Percentiles rank a stretch among this genome's conserved stretches.
phyloP scores from a whole-genome alignment of 2,888 invertebrate genomes.

The Xanthia icteritia region DNA sequence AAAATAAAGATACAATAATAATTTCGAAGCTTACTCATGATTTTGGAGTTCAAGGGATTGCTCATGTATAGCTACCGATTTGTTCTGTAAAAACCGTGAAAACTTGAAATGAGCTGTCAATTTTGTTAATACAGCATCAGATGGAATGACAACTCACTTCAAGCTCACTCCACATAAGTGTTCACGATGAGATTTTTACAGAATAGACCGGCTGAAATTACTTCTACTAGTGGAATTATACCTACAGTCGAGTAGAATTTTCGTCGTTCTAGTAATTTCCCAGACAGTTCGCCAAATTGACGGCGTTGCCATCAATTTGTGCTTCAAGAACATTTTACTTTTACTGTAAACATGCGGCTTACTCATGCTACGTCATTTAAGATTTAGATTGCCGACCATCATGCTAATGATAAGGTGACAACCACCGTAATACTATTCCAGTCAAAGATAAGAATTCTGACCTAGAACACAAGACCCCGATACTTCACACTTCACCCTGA shows the following conservation, averaged over 20 bases:
- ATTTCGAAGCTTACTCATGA: neutral
- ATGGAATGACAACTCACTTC: neutral
- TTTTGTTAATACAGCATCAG: neutral
- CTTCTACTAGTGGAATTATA: neutral
- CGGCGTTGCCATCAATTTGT: neutral
- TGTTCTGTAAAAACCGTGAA: neutral
- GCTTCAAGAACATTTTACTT: neutral
- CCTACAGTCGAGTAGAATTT: neutral
- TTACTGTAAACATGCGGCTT: neutral
- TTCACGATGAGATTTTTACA: neutral
- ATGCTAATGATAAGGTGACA: neutral
- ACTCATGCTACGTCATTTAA: too few species aligned
- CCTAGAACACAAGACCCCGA: neutral
- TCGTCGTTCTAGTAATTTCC: neutral
- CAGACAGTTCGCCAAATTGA: neutral
- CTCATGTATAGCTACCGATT: neutral
- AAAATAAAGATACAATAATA: constrained; percentile 2
- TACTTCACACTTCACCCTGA: neutral
- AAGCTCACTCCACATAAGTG: too few species aligned
- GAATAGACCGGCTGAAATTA: neutral
- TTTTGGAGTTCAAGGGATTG: neutral
- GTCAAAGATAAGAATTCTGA: neutral
- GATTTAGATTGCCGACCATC: too few species aligned
- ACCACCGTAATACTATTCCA: neutral
- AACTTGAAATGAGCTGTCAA: too few species aligned